Conservation (phyloP, 2,888 invertebrate genomes). For the Oxystoma pomonae region DNA sequence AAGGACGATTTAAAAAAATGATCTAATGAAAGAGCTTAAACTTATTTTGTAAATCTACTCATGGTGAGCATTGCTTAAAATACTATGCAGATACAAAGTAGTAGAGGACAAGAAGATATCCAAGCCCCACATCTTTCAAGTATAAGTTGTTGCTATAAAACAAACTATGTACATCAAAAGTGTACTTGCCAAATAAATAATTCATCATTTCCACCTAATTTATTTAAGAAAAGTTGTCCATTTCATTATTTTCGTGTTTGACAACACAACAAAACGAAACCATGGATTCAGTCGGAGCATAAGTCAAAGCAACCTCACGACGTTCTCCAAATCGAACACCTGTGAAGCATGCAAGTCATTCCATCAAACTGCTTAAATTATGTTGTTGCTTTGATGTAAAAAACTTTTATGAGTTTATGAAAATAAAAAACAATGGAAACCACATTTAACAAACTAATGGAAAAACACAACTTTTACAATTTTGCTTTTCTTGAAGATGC, state of each 20-base stretch:
- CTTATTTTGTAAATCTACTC: too few relatives aligned
- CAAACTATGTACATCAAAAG: not conserved
- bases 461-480: too few relatives aligned
- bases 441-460: too few relatives aligned
- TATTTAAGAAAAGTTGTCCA: not conserved
- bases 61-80: too few relatives aligned
- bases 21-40: too few relatives aligned
- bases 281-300: not conserved
- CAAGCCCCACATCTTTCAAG: too few relatives aligned
- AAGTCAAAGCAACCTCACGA: slow-evolving; percentile 5
- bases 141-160: too few relatives aligned
- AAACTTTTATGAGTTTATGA: not conserved
- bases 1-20: too few relatives aligned
- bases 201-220: not conserved
- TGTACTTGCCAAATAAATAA: not conserved
- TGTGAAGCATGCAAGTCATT: slow-evolving; percentile 15
- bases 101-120: too few relatives aligned
- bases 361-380: slow-evolving; percentile 6
- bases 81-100: too few relatives aligned
- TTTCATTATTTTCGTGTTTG: not conserved
- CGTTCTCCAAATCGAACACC: slow-evolving; percentile 14
- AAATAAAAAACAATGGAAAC: too few relatives aligned
- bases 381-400: not conserved
- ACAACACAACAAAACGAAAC: not conserved
- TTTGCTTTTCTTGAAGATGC: too few relatives aligned